Conservation (phyloP, 2,888 invertebrate species). For the Drosophila imparisetae region DNA sequence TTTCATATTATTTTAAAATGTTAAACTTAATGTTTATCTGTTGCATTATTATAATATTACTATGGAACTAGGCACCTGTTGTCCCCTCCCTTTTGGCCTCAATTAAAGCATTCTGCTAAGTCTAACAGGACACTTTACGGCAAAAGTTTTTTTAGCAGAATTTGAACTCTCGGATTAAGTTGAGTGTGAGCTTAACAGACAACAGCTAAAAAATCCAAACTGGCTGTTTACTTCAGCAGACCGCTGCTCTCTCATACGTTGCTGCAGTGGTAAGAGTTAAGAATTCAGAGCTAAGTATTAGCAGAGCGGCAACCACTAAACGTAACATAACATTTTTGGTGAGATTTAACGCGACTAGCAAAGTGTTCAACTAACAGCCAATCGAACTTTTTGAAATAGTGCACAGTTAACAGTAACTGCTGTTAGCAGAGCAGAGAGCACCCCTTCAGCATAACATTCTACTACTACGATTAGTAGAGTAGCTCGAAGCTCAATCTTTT, state of each 20-base stretch:
- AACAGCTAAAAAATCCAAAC: not conserved
- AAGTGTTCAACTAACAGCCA: not conserved
- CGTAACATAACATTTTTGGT: not conserved
- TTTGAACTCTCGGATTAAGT: not conserved
- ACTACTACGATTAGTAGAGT: not conserved
- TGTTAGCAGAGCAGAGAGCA: not conserved
- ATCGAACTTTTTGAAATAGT: slow-evolving; percentile 1
- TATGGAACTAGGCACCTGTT: slow-evolving; percentile 31
- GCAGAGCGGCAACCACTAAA: not conserved
- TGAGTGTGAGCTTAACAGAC: not conserved
- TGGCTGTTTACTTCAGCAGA: not conserved
- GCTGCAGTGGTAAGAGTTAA: not conserved
- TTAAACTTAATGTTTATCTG: too few relatives aligned
- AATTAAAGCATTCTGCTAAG: not conserved
- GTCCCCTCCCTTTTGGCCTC: slow-evolving; percentile 1
- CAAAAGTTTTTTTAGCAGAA: not conserved
- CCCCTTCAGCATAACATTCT: slow-evolving; percentile 1
- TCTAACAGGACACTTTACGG: slow-evolving; percentile 1
- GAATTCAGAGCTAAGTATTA: not conserved
- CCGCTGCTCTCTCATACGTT: not conserved
- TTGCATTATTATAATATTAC: not conserved
- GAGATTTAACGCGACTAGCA: not conserved
- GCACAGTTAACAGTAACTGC: not conserved
- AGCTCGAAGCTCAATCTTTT: not conserved
- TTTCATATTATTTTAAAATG: not conserved